These are phyloP conservation scores for Morpho achilles DNA, from an alignment of 2,888 invertebrate genomes.

Conservation along the genomic window DNA sequence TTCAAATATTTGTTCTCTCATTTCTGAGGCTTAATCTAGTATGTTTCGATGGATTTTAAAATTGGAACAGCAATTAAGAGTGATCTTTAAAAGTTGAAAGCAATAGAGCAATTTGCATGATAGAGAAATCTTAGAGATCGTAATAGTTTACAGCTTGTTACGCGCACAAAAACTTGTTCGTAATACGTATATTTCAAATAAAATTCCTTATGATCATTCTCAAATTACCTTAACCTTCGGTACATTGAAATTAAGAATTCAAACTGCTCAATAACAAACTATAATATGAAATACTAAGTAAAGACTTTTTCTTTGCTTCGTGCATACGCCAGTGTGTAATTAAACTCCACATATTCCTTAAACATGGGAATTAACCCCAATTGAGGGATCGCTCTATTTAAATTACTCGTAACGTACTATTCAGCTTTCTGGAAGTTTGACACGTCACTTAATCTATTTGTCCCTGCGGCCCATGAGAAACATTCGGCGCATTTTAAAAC, in stretches of 20 bases:
- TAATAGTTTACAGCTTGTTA: no score
- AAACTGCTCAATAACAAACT: no score
- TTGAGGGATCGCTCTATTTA: conserved; percentile 78
- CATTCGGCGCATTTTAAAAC: conserved; percentile 3
- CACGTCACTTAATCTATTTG: conserved; percentile 66
- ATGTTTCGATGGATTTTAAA: conserved; percentile 2
- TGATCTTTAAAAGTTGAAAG: conserved; percentile 15
- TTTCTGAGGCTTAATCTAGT: not conserved
- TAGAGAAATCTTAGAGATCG: not conserved
- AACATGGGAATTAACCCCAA: conserved; percentile 78
- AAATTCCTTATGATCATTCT: not conserved
- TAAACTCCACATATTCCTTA: conserved; percentile 75
- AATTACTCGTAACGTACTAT: conserved; percentile 66
- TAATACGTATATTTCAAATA: not conserved
- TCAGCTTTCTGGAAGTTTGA: conserved; percentile 76
- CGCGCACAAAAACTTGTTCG: not conserved
- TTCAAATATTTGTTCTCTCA: conserved; percentile 16
- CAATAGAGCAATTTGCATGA: conserved; percentile 18
- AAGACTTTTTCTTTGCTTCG: conserved; percentile 32
- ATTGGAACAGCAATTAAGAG: conserved; percentile 20
- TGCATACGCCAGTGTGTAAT: conserved; percentile 54
- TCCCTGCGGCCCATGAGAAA: conserved; percentile 33
- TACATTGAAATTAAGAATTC: not conserved
- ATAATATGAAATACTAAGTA: not conserved
- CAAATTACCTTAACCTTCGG: not conserved